Evolutionary conservation across 2,797 vertebrate genomes (phyloP), one percentile per base, ranked within the genome.

Genomic region (Falco concolor): DNA sequence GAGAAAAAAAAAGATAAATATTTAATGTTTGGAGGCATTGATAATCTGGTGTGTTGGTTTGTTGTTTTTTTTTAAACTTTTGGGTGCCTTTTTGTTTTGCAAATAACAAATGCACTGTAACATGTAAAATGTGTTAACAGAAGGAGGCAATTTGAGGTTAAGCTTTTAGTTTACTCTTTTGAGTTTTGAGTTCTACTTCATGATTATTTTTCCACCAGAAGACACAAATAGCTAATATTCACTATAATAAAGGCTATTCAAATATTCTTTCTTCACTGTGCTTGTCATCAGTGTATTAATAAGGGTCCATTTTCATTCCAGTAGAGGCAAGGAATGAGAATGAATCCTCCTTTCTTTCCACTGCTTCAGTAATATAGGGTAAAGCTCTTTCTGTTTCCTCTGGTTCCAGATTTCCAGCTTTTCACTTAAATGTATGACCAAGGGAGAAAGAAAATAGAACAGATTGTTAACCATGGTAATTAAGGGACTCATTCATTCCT

Each of bases 401-500:
- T 69, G 24, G 61, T 81, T 94, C 34, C 65, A 73, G 61, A 86
- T 83, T 95, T 86, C 30, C 63, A 90, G 47, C 12, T 86, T 94
- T 91, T 84, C 76, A 78, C 42, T 82, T 93, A 73, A 84, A 90
- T 54, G 8, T 59, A 70, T 79, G 59, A 89, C 47, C 63, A 74
- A 89, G 67, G 61, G 67, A 88, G 80, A 52, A 80, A 78, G 57
- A 86, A 53, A 91, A 88, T 44, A 89, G 84, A 85, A 91, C 1
- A 64, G 74, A 79, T 79, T 92, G 80, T 89, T 95, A 94, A 79
- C 47, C 64, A 27, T 42, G 28, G 59, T 92, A 93, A 94, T 94
- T 93, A 79, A 28, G 52, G 44, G 38, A 76, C 45, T 90, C 24
- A 70, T 60, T 90, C 54, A 79, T 63, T 95, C 49, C 74, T 87